These are phyloP conservation scores for Formica aserva DNA, from an alignment of 2,888 invertebrate genomes.

Conservation along the genomic window DNA sequence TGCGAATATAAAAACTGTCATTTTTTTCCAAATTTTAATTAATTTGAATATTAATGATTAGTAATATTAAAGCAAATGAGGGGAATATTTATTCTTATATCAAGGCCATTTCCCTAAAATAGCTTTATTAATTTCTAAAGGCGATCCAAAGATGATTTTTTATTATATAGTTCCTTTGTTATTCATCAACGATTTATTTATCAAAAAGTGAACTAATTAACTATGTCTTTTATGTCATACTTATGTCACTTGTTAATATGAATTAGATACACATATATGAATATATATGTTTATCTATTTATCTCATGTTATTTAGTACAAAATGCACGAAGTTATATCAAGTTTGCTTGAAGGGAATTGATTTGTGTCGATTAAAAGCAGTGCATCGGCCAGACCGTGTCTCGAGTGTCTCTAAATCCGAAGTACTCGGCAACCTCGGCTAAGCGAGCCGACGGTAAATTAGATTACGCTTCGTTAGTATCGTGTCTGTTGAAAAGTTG, in stretches of 20 bases:
- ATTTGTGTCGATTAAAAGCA: not conserved
- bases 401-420: constrained; percentile 38
- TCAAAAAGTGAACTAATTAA: not conserved
- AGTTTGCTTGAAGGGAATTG: not conserved
- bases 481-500: constrained; percentile 49
- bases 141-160: not conserved
- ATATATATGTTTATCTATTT: not conserved
- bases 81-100: not conserved
- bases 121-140: not conserved
- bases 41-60: not conserved
- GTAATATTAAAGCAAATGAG: not conserved
- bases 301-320: not conserved
- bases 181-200: not conserved
- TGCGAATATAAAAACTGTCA: not conserved
- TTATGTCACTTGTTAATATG: not conserved
- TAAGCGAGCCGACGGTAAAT: constrained; percentile 29
- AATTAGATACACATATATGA: not conserved
- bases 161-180: not conserved
- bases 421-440: constrained; percentile 21
- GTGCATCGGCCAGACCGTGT: not conserved
- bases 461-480: constrained; percentile 50
- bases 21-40: not conserved
- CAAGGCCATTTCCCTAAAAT: not conserved
- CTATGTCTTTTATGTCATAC: not conserved
- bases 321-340: not conserved